Conservation (phyloP, 1,140 invertebrate species). For the Cydia amplana region DNA sequence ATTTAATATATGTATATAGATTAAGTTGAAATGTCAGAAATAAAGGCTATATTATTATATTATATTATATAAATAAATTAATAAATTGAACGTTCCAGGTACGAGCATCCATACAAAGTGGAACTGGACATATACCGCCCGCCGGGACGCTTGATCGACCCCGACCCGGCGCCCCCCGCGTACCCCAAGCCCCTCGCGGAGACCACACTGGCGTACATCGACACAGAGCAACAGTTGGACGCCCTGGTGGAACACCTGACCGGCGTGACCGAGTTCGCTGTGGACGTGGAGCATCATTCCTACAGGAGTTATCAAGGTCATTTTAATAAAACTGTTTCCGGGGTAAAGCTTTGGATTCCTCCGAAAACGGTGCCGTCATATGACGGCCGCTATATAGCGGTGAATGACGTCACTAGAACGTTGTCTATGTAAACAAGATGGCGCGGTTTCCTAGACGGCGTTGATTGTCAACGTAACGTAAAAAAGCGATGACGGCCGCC, state of each 20-base stretch:
- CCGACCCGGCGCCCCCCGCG: slow-evolving; percentile 54
- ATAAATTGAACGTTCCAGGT: slow-evolving; percentile 61
- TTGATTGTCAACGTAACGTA: too few relatives aligned
- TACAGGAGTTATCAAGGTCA: slow-evolving; percentile 72
- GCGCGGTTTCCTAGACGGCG: too few relatives aligned
- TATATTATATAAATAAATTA: too few relatives aligned
- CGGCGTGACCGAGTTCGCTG: slow-evolving; percentile 80
- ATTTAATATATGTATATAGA: too few relatives aligned
- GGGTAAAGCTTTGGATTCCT: too few relatives aligned
- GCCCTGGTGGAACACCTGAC: slow-evolving; percentile 84
- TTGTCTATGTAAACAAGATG: too few relatives aligned
- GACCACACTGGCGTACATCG: slow-evolving; percentile 85
- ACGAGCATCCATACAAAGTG: slow-evolving; percentile 93
- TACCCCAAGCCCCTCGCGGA: slow-evolving; percentile 81
- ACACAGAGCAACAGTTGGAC: slow-evolving; percentile 83
- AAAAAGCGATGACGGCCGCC: too few relatives aligned
- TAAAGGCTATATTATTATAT: too few relatives aligned
- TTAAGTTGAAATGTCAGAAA: too few relatives aligned
- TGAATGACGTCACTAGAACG: too few relatives aligned
- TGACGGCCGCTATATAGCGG: too few relatives aligned
- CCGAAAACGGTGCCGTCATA: too few relatives aligned
- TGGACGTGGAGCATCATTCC: slow-evolving; percentile 69
- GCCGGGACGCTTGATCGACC: slow-evolving; percentile 73
- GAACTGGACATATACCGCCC: slow-evolving; percentile 89
- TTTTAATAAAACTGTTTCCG: background rate